A percentile compares a stretch with the other conserved stretches of the same genome.
phyloP scores from a whole-genome alignment of 2,888 invertebrate species.

The Melangyna quadrimaculata region DNA sequence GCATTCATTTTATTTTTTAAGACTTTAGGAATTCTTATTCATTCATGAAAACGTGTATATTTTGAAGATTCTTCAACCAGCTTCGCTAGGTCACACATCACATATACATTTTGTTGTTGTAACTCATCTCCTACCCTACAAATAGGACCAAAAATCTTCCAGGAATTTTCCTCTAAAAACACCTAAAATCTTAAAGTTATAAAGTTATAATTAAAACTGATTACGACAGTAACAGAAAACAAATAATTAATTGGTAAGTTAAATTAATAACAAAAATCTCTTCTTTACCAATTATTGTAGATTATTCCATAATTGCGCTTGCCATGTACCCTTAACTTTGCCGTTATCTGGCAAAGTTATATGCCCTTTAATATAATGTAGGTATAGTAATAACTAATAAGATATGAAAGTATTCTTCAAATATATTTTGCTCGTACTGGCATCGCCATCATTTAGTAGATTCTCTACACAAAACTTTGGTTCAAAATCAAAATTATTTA shows the following conservation, averaged over 20 bases:
- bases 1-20: no score
- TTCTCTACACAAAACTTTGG: not conserved
- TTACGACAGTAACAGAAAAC: not conserved
- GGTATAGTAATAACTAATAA: no score
- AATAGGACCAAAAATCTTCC: no score
- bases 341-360: not conserved
- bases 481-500: not conserved
- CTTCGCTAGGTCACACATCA: no score
- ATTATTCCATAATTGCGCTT: not conserved
- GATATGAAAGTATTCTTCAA: not conserved
- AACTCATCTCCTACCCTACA: no score
- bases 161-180: no score
- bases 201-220: no score
- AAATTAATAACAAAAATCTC: not conserved
- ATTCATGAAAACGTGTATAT: no score
- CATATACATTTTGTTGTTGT: no score
- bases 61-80: no score
- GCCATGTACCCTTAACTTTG: not conserved
- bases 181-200: no score
- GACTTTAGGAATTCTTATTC: no score
- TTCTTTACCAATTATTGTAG: not conserved
- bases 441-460: not conserved
- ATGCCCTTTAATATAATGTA: not conserved
- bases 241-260: not conserved
- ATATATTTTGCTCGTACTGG: not conserved